These are phyloP conservation scores for Papilio gigon DNA, from an alignment of 2,888 invertebrate species.

Conservation along the genomic window DNA sequence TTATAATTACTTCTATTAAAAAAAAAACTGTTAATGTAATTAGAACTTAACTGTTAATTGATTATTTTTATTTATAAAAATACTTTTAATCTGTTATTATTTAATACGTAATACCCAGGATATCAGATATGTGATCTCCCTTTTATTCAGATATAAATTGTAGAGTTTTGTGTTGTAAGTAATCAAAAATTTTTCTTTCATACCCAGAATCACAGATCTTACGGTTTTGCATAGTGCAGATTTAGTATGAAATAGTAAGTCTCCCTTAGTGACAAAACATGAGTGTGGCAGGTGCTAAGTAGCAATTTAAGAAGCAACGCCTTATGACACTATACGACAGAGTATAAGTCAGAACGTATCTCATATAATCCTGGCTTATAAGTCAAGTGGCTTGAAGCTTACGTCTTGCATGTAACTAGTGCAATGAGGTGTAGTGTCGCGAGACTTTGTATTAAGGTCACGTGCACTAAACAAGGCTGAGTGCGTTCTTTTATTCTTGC, in stretches of 20 bases:
- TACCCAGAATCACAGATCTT: too few species aligned
- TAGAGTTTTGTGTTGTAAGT: not conserved
- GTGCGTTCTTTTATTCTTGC: slow-evolving; percentile 12
- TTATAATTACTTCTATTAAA: too few species aligned
- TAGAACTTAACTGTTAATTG: too few species aligned
- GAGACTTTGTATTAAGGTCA: slow-evolving; percentile 16
- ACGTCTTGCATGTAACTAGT: slow-evolving; percentile 1
- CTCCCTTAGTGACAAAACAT: too few species aligned
- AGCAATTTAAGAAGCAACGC: not conserved
- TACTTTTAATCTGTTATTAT: too few species aligned
- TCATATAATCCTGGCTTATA: not conserved
- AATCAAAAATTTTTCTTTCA: too few species aligned
- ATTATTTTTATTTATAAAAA: too few species aligned
- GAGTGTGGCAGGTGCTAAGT: too few species aligned
- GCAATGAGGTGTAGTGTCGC: not conserved
- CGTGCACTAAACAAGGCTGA: slow-evolving; percentile 4
- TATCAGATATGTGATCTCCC: not conserved
- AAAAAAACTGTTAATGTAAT: too few species aligned
- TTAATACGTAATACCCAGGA: too few species aligned
- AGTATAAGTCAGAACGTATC: not conserved
- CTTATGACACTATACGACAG: not conserved
- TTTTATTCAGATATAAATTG: not conserved
- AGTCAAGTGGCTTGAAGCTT: slow-evolving; percentile 14
- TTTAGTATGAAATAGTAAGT: too few species aligned
- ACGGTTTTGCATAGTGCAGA: too few species aligned